Conservation (phyloP, 2,888 invertebrate genomes). For the Amaurobius ferox region DNA sequence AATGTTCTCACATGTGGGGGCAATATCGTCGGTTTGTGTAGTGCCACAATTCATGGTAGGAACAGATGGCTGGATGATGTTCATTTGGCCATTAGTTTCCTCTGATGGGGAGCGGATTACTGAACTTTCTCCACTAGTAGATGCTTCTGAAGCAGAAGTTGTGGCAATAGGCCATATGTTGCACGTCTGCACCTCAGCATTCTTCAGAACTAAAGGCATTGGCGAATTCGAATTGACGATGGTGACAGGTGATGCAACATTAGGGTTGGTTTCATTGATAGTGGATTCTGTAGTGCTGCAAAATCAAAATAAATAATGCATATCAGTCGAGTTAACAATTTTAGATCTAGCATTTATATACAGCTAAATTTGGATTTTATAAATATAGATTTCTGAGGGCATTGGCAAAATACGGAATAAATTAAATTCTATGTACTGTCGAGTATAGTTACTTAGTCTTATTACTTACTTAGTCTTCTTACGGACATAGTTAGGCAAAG, state of each 20-base stretch:
- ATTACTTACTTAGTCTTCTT: too few species aligned
- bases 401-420: too few species aligned
- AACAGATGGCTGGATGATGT: neutral
- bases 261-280: neutral
- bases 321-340: too few species aligned
- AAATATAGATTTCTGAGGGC: too few species aligned
- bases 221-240: neutral
- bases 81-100: neutral
- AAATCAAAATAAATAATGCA: neutral
- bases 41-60: constrained; percentile 19
- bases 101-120: neutral
- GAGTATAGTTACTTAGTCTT: too few species aligned
- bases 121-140: neutral
- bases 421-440: too few species aligned
- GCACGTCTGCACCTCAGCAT: constrained; percentile 52
- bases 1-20: neutral
- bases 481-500: too few species aligned
- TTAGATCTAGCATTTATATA: too few species aligned
- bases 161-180: constrained; percentile 16
- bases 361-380: too few species aligned
- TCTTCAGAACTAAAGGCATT: constrained; percentile 21
- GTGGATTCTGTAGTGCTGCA: neutral
- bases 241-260: neutral
- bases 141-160: neutral
- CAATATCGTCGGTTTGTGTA: constrained; percentile 34